phyloP scores from a whole-genome alignment of 2,797 vertebrate genomes.

The Catharus ustulatus region DNA sequence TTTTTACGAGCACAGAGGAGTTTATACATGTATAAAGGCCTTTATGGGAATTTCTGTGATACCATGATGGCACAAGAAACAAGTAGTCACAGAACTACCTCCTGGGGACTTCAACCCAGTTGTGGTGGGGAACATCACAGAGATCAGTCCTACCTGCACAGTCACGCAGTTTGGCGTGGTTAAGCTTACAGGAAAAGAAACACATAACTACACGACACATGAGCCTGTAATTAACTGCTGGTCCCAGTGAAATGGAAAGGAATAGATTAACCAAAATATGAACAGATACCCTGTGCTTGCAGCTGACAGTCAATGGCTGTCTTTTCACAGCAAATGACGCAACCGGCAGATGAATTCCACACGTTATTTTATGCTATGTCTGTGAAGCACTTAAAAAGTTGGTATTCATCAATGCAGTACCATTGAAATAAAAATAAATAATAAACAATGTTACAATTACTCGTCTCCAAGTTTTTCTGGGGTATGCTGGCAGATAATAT shows the following conservation, averaged over 20 bases:
- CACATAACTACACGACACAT: not conserved
- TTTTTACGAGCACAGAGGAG: not conserved
- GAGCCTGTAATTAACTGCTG: not conserved
- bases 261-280: constrained; percentile 45
- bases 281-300: not conserved
- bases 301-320: not conserved
- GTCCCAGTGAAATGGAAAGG: constrained; percentile 18
- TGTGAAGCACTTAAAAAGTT: not conserved
- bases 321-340: not conserved
- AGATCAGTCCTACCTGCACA: not conserved
- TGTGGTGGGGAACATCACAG: not conserved
- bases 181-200: not conserved
- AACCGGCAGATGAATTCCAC: not conserved
- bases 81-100: not conserved
- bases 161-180: not conserved
- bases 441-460: accelerated
- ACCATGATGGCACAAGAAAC: not conserved
- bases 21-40: not conserved
- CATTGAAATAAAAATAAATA: not conserved
- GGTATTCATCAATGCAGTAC: too few relatives aligned
- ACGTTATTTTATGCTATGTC: not conserved
- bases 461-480: not conserved
- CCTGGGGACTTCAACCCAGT: not conserved
- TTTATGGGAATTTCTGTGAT: not conserved
- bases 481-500: not conserved